Evolutionary conservation across 2,888 invertebrate species (phyloP), one percentile per base, ranked within the genome.

Genomic region (Lochmaea crataegi): DNA sequence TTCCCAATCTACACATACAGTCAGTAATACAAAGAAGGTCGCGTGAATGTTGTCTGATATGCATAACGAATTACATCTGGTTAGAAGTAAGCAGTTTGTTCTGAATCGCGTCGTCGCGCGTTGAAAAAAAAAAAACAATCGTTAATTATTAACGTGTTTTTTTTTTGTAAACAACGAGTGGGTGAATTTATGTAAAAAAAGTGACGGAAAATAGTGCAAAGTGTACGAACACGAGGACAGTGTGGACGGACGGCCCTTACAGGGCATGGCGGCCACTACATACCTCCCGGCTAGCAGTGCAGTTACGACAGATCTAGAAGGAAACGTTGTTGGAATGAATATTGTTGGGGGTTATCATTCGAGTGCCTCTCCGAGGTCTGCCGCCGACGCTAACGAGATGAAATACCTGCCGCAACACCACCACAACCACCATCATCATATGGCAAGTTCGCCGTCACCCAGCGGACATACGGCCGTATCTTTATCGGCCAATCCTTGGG

Each of bases 251-350:
- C 90, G 91, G 90, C 91, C 87, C 83, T 83, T 84, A 78, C 85
- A 85, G 93, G 93, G 90, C 93, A 96, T 96, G 96, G 96, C 96
- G 92, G 96, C 96, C 91, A 95, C 96, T 90, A 94, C 96, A 90
- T 96, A 96, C 90, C 94, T 96, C 92, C 91, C 91, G 87, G 93
- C 94, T 87, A 90, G 91, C 88, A 90, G 91, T 87, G 90, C 90
- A 86, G 91, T 91, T 77, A 85, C 84, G 83, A 92, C 94, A 88
- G 95, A 95, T 86, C 87, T 91, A 87, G 91, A 91, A 89, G 90
- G 91, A 85, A 90, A 91, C 85, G 90, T 91, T 87, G 90, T 94
- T 87, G 94, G 94, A 86, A 90, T 90, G 90, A 92, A 90, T 85
- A 89, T 92, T 88, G 89, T 92, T 85, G 93, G 93, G 87, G 94